Percentiles rank a stretch among this genome's conserved stretches.
Conservation (phyloP, 2,113 vertebrate genomes). For the Cyrtonyx montezumae region DNA sequence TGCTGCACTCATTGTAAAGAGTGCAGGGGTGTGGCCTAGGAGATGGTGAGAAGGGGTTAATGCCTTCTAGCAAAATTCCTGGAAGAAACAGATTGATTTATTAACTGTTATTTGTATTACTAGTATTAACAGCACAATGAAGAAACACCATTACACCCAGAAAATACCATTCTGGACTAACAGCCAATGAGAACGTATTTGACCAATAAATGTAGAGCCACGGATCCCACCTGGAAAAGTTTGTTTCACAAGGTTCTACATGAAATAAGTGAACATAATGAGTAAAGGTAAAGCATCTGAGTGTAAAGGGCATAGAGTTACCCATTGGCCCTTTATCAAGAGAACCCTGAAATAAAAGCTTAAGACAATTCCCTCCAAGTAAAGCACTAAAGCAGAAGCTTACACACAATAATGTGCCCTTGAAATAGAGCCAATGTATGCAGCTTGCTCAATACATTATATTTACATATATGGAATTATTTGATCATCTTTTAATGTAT, state of each 20-base stretch:
- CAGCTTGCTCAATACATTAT: neutral
- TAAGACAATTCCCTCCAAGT: neutral
- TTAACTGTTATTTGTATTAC: constrained; percentile 71
- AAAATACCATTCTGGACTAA: constrained; percentile 2
- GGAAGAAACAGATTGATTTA: constrained; percentile 59
- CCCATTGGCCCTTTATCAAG: neutral
- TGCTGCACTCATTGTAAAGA: constrained; percentile 74
- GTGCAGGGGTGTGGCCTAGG: constrained; percentile 68
- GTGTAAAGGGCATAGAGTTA: neutral
- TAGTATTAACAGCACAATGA: constrained; percentile 47
- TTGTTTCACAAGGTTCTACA: neutral
- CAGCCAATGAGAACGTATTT: neutral
- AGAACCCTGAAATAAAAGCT: constrained; percentile 4
- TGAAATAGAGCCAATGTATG: constrained; percentile 17
- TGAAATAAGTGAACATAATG: neutral
- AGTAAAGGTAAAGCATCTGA: neutral
- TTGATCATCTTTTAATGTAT: constrained; percentile 4
- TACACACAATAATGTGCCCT: neutral
- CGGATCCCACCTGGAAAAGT: neutral
- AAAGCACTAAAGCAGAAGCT: constrained; percentile 34
- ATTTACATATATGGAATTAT: constrained; percentile 38
- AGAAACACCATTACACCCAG: constrained; percentile 31
- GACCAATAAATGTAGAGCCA: neutral
- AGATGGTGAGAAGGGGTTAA: constrained; percentile 71
- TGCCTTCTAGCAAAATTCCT: constrained; percentile 52